Percentiles rank a stretch among this genome's conserved stretches.
phyloP scores from a whole-genome alignment of 2,797 vertebrate genomes.

The Selene dorsalis region DNA sequence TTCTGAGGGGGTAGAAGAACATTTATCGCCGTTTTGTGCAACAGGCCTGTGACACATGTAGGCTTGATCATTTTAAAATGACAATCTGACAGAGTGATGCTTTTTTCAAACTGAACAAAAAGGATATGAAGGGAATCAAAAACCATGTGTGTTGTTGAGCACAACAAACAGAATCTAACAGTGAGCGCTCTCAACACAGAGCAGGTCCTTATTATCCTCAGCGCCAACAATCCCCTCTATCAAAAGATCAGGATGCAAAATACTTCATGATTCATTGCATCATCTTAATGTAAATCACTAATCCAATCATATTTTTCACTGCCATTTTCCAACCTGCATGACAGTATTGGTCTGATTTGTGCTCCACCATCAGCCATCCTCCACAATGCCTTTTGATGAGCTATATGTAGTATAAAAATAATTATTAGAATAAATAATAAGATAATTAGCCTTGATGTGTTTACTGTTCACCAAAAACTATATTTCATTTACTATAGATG shows the following conservation, averaged over 20 bases:
- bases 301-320: conserved; percentile 7
- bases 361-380: background rate
- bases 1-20: background rate
- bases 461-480: background rate
- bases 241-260: background rate
- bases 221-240: background rate
- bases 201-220: no score
- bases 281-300: conserved; percentile 6
- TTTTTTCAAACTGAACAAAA: background rate
- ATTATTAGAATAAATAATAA: background rate
- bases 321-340: conserved; percentile 1
- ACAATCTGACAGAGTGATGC: background rate
- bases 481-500: background rate
- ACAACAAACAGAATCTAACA: background rate
- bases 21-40: background rate
- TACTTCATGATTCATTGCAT: background rate
- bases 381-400: background rate
- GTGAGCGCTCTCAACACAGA: background rate
- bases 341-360: conserved; percentile 19
- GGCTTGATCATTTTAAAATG: background rate
- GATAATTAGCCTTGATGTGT: background rate
- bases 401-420: background rate
- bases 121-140: background rate
- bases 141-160: background rate
- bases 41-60: background rate